Evolutionary conservation across 2,888 invertebrate genomes (phyloP).

Genomic region (Drosophila quinaria): DNA sequence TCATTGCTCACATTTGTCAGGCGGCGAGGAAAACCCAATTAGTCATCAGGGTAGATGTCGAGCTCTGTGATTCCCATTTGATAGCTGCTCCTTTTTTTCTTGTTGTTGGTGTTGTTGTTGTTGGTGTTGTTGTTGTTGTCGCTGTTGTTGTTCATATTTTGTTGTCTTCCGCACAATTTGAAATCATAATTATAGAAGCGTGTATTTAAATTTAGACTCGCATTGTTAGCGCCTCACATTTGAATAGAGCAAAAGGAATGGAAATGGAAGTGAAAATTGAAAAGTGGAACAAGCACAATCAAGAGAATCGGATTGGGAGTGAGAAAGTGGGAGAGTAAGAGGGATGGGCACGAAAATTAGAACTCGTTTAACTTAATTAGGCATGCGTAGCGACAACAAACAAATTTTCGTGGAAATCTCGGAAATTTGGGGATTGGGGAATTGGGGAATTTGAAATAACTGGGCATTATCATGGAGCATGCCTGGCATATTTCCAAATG

Average conservation of each 20-base stretch:
- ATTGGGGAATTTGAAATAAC: conserved; percentile 46
- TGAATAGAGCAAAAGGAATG: conserved; percentile 13
- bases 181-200: conserved; percentile 62
- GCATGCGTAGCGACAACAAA: conserved; percentile 66
- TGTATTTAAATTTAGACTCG: conserved; percentile 47
- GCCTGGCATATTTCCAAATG: conserved; percentile 77
- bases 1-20: conserved; percentile 58
- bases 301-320: neutral
- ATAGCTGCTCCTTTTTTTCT: conserved; percentile 24
- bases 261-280: conserved; percentile 28
- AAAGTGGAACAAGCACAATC: conserved; percentile 36
- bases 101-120: conserved; percentile 24
- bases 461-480: conserved; percentile 62
- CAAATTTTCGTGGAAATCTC: conserved; percentile 19
- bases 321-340: neutral
- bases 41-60: conserved; percentile 64
- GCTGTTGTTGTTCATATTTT: conserved; percentile 19
- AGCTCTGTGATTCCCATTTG: conserved; percentile 34
- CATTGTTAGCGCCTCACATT: conserved; percentile 39
- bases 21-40: conserved; percentile 79
- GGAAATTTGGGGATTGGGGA: conserved; percentile 15
- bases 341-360: conserved; percentile 29
- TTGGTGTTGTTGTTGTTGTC: conserved; percentile 35
- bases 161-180: conserved; percentile 46
- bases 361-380: conserved; percentile 58